Percentiles rank a stretch among this genome's conserved stretches.
These are phyloP conservation scores for Sinonovacula constricta DNA, from an alignment of 1,140 invertebrate genomes.

Conservation along the genomic window DNA sequence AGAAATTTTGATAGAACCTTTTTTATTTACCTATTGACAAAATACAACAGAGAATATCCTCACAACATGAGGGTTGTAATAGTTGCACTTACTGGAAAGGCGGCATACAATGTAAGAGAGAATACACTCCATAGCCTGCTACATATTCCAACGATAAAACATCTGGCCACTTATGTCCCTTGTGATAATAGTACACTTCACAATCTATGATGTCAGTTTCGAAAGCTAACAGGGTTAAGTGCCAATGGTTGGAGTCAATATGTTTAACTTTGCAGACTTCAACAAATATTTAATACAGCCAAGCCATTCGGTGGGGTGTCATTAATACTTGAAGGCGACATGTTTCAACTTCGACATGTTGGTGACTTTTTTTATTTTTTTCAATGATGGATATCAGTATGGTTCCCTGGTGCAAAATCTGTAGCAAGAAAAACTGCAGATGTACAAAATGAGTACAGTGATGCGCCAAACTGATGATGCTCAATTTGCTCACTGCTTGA, in stretches of 20 bases:
- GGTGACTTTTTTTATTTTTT: too few species aligned
- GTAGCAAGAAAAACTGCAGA: conserved; percentile 34
- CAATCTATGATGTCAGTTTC: conserved; percentile 19
- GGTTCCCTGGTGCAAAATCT: conserved; percentile 32
- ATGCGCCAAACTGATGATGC: conserved; percentile 56
- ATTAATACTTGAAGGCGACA: too few species aligned
- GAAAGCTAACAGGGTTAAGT: conserved; percentile 48
- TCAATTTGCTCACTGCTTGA: conserved; percentile 51
- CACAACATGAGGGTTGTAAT: conserved; percentile 51
- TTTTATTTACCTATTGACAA: conserved; percentile 44
- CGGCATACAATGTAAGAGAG: conserved; percentile 51
- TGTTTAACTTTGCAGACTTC: conserved; percentile 45
- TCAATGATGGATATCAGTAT: conserved; percentile 11
- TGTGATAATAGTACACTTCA: conserved; percentile 35
- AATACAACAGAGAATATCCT: conserved; percentile 46
- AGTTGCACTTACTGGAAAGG: conserved; percentile 57
- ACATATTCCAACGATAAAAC: conserved; percentile 39
- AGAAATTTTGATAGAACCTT: too few species aligned
- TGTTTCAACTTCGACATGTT: too few species aligned
- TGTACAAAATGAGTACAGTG: conserved; percentile 49
- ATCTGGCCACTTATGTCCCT: conserved; percentile 21
- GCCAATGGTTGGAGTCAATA: conserved; percentile 48
- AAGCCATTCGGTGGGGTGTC: too few species aligned
- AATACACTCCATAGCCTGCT: conserved; percentile 52
- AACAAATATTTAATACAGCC: conserved; percentile 28